These are phyloP conservation scores for Cynopterus sphinx DNA, from an alignment of 2,797 vertebrate species.

Conservation along the genomic window DNA sequence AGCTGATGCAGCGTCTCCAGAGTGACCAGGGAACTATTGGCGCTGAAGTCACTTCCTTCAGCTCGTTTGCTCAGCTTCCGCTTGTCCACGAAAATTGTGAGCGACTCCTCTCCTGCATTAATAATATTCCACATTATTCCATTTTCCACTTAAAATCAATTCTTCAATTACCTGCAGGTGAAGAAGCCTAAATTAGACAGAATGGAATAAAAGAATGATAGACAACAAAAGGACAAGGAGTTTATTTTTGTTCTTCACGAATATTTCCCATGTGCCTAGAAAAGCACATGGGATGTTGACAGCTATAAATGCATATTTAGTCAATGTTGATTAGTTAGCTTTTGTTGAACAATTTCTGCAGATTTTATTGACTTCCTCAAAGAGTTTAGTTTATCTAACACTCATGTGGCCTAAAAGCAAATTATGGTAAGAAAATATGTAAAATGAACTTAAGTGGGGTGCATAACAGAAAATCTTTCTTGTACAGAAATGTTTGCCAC, in stretches of 20 bases:
- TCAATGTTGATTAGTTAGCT: background rate
- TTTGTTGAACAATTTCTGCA: background rate
- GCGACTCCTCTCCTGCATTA: conserved; percentile 94
- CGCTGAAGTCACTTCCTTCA: conserved; percentile 89
- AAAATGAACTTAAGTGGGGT: background rate
- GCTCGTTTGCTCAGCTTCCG: conserved; percentile 94
- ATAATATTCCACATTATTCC: conserved; percentile 35
- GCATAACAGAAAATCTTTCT: background rate
- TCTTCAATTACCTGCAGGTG: background rate
- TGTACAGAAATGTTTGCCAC: background rate
- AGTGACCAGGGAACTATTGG: conserved; percentile 91
- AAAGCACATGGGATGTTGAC: background rate
- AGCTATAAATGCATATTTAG: background rate
- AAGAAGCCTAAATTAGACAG: background rate
- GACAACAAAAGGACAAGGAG: background rate
- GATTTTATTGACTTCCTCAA: background rate
- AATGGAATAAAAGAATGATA: background rate
- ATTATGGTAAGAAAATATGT: background rate
- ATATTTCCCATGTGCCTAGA: background rate
- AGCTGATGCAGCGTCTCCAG: conserved; percentile 96
- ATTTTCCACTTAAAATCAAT: background rate
- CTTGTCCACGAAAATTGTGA: conserved; percentile 99
- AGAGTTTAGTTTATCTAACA: background rate
- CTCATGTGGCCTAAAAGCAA: background rate
- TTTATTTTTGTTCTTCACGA: background rate